Conservation (phyloP, 2,797 vertebrate species). For the Lophotriccus pileatus region DNA sequence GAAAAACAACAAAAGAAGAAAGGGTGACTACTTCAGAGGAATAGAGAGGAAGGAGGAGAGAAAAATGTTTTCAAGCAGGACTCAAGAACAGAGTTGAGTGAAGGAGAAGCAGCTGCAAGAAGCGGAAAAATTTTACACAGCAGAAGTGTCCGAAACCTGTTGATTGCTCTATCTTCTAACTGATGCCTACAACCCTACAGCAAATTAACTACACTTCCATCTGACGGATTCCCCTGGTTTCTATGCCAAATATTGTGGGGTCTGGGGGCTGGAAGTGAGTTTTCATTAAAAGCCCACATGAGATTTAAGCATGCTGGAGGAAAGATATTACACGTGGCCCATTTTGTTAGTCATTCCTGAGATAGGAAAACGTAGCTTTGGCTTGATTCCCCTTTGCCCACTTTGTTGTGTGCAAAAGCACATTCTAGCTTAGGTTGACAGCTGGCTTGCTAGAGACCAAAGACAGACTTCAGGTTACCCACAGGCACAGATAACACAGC, state of each 20-base stretch:
- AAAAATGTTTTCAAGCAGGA: not conserved
- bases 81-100: not conserved
- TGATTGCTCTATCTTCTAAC: not conserved
- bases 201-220: not conserved
- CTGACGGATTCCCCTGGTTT: not conserved
- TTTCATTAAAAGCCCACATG: not conserved
- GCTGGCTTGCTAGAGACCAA: not conserved
- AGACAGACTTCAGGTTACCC: not conserved
- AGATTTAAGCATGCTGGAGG: not conserved
- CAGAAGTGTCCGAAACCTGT: rapidly evolving
- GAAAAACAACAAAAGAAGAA: not conserved
- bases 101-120: not conserved
- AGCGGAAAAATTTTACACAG: not conserved
- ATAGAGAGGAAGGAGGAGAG: not conserved
- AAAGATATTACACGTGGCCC: not conserved
- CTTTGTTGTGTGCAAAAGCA: not conserved
- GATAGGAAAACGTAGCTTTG: not conserved
- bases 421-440: not conserved
- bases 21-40: not conserved
- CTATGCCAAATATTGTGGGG: rapidly evolving
- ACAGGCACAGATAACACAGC: not conserved
- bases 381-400: not conserved
- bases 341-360: not conserved
- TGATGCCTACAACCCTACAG: not conserved
- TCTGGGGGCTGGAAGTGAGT: not conserved